Evolutionary conservation across 2,888 invertebrate species (phyloP).

Genomic region (Metalampra italica): DNA sequence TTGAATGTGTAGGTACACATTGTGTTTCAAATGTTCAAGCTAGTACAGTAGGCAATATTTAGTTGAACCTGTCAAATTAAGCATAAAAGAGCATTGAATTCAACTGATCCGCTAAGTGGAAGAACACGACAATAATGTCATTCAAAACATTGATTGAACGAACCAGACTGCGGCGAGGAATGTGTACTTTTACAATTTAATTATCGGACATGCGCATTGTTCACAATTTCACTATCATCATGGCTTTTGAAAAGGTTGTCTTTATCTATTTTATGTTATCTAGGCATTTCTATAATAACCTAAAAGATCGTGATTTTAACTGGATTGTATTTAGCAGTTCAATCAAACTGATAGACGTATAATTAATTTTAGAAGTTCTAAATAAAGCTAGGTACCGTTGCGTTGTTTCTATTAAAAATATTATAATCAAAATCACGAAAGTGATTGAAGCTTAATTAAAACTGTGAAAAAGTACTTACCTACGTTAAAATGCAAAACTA

Average conservation of each 20-base stretch:
- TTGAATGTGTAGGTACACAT: too few relatives aligned
- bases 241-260: neutral
- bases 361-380: neutral
- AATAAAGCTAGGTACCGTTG: neutral
- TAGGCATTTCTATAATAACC: neutral
- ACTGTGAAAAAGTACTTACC: slow-evolving; percentile 12
- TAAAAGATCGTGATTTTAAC: too few relatives aligned
- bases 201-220: neutral
- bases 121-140: neutral
- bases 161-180: neutral
- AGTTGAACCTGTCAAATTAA: too few relatives aligned
- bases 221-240: neutral
- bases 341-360: neutral
- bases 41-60: too few relatives aligned
- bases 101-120: neutral
- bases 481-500: slow-evolving; percentile 18
- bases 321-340: neutral
- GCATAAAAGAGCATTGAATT: neutral
- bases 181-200: neutral
- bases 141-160: neutral
- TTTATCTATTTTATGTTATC: neutral
- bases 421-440: neutral
- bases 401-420: neutral
- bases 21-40: too few relatives aligned
- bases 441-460: neutral